These are phyloP conservation scores for Drosophila bocki DNA, from an alignment of 1,140 invertebrate genomes.

Conservation along the genomic window DNA sequence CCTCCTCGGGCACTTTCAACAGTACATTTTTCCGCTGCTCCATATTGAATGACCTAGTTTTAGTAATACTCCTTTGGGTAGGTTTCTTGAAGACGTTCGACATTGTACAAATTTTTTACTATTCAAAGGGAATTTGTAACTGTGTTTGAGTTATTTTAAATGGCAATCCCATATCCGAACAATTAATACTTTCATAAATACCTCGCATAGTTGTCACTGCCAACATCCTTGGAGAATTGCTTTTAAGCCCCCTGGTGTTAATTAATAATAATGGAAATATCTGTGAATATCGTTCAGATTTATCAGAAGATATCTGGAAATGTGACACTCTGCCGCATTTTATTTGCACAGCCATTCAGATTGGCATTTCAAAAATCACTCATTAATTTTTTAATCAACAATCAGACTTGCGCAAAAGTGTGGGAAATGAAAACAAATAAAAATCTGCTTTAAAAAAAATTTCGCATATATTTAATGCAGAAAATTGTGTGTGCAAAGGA, in stretches of 20 bases:
- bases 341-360: slow-evolving; percentile 40
- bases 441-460: slow-evolving; percentile 20
- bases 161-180: slow-evolving; percentile 16
- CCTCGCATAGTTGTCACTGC: background rate
- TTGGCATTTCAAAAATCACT: slow-evolving; percentile 43
- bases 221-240: slow-evolving; percentile 4
- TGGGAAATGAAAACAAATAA: slow-evolving; percentile 4
- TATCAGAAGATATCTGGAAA: slow-evolving; percentile 18
- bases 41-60: too few relatives aligned
- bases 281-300: slow-evolving; percentile 25
- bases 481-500: background rate
- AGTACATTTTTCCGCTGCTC: background rate
- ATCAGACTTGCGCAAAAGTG: slow-evolving; percentile 17
- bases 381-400: slow-evolving; percentile 57
- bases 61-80: background rate
- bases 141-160: slow-evolving; percentile 12
- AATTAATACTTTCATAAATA: slow-evolving; percentile 3
- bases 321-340: slow-evolving; percentile 10
- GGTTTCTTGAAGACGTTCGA: background rate
- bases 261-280: slow-evolving; percentile 39
- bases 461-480: slow-evolving; percentile 23
- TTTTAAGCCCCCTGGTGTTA: slow-evolving; percentile 32
- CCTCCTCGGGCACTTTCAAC: background rate
- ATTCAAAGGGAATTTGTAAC: background rate
- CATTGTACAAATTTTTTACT: slow-evolving; percentile 8